Evolutionary conservation across 2,797 vertebrate species (phyloP).

Genomic region (Spondyliosoma cantharus): DNA sequence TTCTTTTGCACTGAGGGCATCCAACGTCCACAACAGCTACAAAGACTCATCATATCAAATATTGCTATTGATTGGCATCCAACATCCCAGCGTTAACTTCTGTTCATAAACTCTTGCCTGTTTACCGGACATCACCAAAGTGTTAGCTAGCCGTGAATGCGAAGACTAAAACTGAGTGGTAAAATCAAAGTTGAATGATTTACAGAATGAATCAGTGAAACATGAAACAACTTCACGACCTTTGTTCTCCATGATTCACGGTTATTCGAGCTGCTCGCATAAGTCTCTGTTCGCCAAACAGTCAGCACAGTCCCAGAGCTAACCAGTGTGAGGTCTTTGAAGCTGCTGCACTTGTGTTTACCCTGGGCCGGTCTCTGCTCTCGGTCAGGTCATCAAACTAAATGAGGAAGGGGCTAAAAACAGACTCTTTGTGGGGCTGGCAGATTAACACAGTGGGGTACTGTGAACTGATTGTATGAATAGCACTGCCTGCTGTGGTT

Average conservation of each 20-base stretch:
- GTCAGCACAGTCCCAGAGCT: conserved; percentile 29
- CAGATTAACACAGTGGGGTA: conserved; percentile 67
- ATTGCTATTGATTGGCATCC: conserved; percentile 40
- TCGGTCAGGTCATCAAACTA: conserved; percentile 63
- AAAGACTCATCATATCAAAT: conserved; percentile 46
- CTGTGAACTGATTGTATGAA: conserved; percentile 65
- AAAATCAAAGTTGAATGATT: conserved; percentile 2
- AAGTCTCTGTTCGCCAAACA: conserved; percentile 52
- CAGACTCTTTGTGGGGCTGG: conserved; percentile 59
- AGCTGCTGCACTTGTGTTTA: conserved; percentile 71
- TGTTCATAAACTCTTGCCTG: background rate
- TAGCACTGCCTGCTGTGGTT: conserved; percentile 56
- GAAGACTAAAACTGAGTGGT: conserved; percentile 2
- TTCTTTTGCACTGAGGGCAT: conserved; percentile 72
- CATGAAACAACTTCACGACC: conserved; percentile 28
- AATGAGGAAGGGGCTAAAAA: conserved; percentile 72
- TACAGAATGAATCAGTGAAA: background rate
- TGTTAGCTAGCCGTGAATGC: background rate
- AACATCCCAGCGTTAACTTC: conserved; percentile 14
- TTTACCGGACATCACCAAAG: background rate
- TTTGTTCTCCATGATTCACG: conserved; percentile 50
- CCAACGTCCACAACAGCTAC: conserved; percentile 30
- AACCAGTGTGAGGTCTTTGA: conserved; percentile 74
- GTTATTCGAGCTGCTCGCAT: conserved; percentile 17
- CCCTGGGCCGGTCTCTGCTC: conserved; percentile 54